These are phyloP conservation scores for Aporrectodea caliginosa DNA, from an alignment of 1,140 invertebrate genomes.

Conservation along the genomic window DNA sequence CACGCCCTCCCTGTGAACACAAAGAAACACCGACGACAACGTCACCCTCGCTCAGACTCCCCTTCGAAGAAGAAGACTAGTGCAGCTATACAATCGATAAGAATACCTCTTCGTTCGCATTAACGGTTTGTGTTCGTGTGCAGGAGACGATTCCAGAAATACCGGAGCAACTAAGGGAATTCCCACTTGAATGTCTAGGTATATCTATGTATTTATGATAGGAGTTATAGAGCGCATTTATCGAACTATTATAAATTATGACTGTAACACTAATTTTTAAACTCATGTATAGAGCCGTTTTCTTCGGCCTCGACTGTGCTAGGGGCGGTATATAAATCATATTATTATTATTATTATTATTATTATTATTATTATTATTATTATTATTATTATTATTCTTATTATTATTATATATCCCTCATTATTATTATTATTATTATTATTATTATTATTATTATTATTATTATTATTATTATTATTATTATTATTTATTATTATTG, in stretches of 20 bases:
- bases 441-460: conserved; percentile 6
- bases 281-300: too few relatives aligned
- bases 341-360: too few relatives aligned
- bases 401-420: not conserved
- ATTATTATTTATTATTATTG: not conserved
- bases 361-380: not conserved
- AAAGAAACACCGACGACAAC: not conserved
- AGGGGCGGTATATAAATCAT: too few relatives aligned
- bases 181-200: too few relatives aligned
- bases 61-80: too few relatives aligned
- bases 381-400: not conserved
- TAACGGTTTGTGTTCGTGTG: too few relatives aligned
- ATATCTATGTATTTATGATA: not conserved
- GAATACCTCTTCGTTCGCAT: too few relatives aligned
- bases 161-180: too few relatives aligned
- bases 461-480: not conserved
- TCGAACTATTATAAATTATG: not conserved
- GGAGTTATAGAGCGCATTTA: not conserved
- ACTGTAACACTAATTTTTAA: not conserved
- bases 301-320: too few relatives aligned
- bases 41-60: conserved; percentile 37
- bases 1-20: not conserved
- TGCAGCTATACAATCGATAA: too few relatives aligned
- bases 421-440: not conserved
- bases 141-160: too few relatives aligned